phyloP scores from a whole-genome alignment of 2,797 vertebrate genomes.

The Tragopan temminckii region DNA sequence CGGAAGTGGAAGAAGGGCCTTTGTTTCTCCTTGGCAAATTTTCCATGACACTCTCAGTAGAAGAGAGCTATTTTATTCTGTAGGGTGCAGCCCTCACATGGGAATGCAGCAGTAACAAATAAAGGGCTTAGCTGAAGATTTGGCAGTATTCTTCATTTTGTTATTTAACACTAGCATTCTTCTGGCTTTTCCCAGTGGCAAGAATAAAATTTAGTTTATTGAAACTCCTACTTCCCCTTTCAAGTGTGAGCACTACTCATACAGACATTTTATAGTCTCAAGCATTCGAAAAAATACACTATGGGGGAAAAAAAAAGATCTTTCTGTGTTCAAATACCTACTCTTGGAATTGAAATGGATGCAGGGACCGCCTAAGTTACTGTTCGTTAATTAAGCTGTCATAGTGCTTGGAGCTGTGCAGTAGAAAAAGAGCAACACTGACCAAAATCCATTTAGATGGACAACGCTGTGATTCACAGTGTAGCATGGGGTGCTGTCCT shows the following conservation, averaged over 20 bases:
- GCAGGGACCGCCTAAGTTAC: neutral
- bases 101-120: neutral
- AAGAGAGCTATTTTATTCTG: slow-evolving; percentile 40
- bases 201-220: neutral
- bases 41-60: slow-evolving; percentile 36
- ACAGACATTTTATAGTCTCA: neutral
- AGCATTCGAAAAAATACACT: neutral
- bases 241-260: neutral
- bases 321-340: neutral
- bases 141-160: neutral
- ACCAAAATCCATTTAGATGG: neutral
- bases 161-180: neutral
- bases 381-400: neutral
- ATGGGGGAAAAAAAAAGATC: neutral
- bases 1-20: slow-evolving; percentile 16
- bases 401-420: neutral
- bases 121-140: neutral
- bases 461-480: accelerated
- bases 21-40: slow-evolving; percentile 49
- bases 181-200: slow-evolving; percentile 1
- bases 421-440: neutral
- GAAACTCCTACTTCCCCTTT: neutral
- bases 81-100: neutral
- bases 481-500: neutral
- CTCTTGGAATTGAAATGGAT: neutral